Base-by-base conservation (phyloP, 2,888 invertebrate species). In the Lochmaea capreae region DNA sequence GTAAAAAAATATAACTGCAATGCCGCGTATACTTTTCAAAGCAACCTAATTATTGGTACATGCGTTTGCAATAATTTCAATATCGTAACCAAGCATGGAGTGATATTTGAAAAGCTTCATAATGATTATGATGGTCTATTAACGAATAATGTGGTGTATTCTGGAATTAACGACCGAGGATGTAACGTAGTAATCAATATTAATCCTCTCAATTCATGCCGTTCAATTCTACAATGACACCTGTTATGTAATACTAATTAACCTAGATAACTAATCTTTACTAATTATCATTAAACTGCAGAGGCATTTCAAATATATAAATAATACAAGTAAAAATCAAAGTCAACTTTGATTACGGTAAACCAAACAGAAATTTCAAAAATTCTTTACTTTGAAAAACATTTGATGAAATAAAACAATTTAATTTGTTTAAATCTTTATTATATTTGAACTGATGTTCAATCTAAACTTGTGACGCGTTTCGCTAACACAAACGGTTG, bases 141-240 rank as follows among this genome's bases (percentile, higher is more conserved):
- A 59, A 68, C 43, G 61, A 16, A 58, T 49, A 49, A 61, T 61
- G 68, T 61, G 68, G 49, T 46, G 16, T 26, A 65, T 26, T 33
- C 18, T 11, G 18, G 49, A 61, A 68, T 61, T 68, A 68, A 68
- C 61, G 26, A 68, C 61, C 46, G 68, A 39, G 61, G 68, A 68
- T 61, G 52, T 33, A 14, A 46, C 16, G 39, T n/a, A n/a, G n/a
- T 61, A 68, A 68, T 68, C 68, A 68, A 68, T 68, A 68, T 61
- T 68, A 67, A 67, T 59, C 46, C 18, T 59, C 43, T 46, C 22
- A 61, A 49, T 67, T 22, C 46, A 42, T 58, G 42, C 43, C 59
- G 59, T 67, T 33, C 57, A 33, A 59, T 59, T 46, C 54, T 67
- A 59, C 67, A 67, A 43, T 46, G 54, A 67, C 67, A 67, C 59